phyloP scores from a whole-genome alignment of 1,140 invertebrate species.

The Theocolax elegans region DNA sequence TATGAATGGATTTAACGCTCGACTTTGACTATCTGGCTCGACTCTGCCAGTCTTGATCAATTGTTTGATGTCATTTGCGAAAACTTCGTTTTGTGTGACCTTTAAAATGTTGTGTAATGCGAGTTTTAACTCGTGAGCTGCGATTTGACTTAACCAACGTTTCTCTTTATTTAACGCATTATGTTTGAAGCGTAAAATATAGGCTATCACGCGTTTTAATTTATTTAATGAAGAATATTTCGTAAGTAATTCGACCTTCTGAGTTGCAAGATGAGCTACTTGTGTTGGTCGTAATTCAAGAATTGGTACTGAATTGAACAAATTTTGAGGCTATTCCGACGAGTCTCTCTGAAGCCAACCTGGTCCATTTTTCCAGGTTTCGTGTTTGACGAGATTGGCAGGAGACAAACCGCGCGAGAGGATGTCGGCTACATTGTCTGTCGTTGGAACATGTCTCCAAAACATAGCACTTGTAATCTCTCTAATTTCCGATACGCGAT shows the following conservation, averaged over 20 bases:
- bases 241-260: neutral
- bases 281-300: neutral
- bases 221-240: neutral
- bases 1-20: conserved; percentile 45
- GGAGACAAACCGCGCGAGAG: neutral
- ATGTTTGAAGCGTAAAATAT: neutral
- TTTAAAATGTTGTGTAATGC: neutral
- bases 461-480: neutral
- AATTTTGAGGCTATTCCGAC: neutral
- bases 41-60: neutral
- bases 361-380: neutral
- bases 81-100: neutral
- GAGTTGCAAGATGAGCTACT: neutral
- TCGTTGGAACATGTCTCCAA: neutral
- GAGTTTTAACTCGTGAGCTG: neutral
- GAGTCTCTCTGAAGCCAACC: neutral
- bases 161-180: neutral
- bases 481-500: conserved; percentile 3
- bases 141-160: neutral
- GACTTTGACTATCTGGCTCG: neutral
- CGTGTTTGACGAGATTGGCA: neutral
- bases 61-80: neutral
- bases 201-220: neutral
- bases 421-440: neutral
- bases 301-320: neutral